These are phyloP conservation scores for Palythoa heliodiscus DNA, from an alignment of 92 coral and sea anemone genomes.

Conservation along the genomic window DNA sequence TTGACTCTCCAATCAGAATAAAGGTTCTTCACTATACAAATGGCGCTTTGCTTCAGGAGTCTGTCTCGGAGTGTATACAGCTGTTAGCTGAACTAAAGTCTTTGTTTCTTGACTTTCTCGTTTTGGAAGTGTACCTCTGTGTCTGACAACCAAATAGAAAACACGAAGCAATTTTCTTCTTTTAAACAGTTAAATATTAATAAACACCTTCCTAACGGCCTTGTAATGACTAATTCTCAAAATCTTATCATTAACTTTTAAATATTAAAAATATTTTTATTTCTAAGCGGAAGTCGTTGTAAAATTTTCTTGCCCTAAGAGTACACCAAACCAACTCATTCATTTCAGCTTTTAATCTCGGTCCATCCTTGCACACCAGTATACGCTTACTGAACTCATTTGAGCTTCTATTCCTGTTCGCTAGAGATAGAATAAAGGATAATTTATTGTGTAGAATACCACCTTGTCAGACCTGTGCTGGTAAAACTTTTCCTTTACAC, in stretches of 20 bases:
- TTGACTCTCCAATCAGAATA: constrained; percentile 45
- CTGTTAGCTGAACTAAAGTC: constrained; percentile 17
- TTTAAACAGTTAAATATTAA: constrained; percentile 13
- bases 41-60: constrained; percentile 38
- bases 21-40: constrained; percentile 31
- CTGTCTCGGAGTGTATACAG: constrained; percentile 36
- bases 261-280: not conserved
- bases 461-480: not conserved
- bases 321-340: not conserved
- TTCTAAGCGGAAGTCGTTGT: not conserved
- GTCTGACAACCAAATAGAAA: not conserved
- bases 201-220: constrained; percentile 12
- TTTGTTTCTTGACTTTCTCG: constrained; percentile 5
- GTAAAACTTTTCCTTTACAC: not conserved
- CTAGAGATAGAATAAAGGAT: not conserved
- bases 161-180: not conserved
- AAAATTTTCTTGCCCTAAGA: not conserved
- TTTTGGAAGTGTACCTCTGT: constrained; percentile 17
- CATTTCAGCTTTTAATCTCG: not conserved
- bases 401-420: not conserved
- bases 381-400: not conserved
- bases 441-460: not conserved
- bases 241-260: constrained; percentile 13
- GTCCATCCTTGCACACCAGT: not conserved
- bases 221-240: not conserved